A percentile compares a stretch with the other conserved stretches of the same genome.
These are phyloP conservation scores for Portunus trituberculatus DNA, from an alignment of 1,140 invertebrate genomes.

Conservation along the genomic window DNA sequence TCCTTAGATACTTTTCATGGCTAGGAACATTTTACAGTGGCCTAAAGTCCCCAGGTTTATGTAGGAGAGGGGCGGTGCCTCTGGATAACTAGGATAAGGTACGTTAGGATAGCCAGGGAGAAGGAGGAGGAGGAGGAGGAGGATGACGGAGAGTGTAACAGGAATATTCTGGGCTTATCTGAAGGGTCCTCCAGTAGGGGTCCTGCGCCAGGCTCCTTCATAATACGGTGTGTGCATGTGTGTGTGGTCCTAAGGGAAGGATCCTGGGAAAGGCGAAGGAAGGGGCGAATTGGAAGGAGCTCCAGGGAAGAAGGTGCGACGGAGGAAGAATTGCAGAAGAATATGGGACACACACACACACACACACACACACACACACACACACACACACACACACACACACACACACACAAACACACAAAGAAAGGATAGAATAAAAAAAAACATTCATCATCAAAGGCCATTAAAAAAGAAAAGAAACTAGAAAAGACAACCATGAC, in stretches of 20 bases:
- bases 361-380: slow-evolving; percentile 12
- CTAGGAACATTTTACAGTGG: neutral
- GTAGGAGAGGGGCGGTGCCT: neutral
- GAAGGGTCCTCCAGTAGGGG: too few species aligned
- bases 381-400: slow-evolving; percentile 11
- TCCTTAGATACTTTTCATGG: neutral
- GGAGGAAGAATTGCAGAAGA: neutral
- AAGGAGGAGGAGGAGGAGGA: slow-evolving; percentile 13
- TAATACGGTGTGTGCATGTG: too few species aligned
- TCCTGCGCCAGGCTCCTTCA: too few species aligned
- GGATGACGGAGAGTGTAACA: neutral
- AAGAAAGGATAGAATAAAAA: neutral
- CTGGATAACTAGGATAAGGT: neutral
- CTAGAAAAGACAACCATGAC: neutral
- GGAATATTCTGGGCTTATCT: neutral
- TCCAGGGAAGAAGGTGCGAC: neutral
- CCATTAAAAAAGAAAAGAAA: neutral
- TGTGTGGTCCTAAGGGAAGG: too few species aligned
- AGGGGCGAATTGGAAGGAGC: too few species aligned
- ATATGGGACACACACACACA: neutral
- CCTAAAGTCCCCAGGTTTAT: neutral
- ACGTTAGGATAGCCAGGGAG: neutral
- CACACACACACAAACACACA: neutral
- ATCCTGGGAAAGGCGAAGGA: too few species aligned
- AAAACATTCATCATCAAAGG: neutral